Percentiles rank a stretch among this genome's conserved stretches.
phyloP scores from a whole-genome alignment of 37 sponge, comb jelly and placozoan species.

The Corticium candelabrum region DNA sequence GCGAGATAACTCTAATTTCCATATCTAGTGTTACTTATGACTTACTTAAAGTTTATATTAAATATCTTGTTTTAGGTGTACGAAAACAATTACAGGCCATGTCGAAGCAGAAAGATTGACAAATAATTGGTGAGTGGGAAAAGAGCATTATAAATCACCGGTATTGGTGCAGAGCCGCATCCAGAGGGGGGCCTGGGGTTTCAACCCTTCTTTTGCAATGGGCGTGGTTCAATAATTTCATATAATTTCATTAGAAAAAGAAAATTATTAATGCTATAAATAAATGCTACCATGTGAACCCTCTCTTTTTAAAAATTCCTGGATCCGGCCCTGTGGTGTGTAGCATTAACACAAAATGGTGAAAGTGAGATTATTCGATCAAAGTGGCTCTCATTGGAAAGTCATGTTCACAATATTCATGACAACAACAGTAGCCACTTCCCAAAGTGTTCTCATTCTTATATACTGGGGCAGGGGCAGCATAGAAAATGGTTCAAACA shows the following conservation, averaged over 20 bases:
- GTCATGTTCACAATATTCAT: constrained; percentile 44
- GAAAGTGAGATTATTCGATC: constrained; percentile 21
- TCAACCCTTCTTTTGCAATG: no score
- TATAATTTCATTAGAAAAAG: no score
- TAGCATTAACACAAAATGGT: constrained; percentile 12
- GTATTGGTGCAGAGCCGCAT: no score
- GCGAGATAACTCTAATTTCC: neutral
- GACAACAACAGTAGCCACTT: constrained; percentile 7
- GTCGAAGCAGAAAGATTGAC: constrained; percentile 26
- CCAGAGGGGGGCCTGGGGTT: no score
- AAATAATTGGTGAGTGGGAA: constrained; percentile 26
- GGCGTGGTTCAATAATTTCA: no score
- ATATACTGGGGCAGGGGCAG: neutral
- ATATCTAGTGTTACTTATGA: neutral
- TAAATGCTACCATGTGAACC: no score
- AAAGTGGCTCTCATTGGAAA: constrained; percentile 38
- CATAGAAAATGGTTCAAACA: constrained; percentile 49
- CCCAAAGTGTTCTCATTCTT: constrained; percentile 28
- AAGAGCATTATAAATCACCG: constrained; percentile 22
- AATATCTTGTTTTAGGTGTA: neutral
- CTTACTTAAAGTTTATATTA: neutral
- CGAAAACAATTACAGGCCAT: constrained; percentile 18
- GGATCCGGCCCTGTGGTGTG: no score
- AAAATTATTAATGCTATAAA: no score
- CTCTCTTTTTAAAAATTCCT: no score